Percentiles rank a stretch among this genome's conserved stretches.
Conservation (phyloP, 1,140 invertebrate genomes). For the Hormaphis cornu region DNA sequence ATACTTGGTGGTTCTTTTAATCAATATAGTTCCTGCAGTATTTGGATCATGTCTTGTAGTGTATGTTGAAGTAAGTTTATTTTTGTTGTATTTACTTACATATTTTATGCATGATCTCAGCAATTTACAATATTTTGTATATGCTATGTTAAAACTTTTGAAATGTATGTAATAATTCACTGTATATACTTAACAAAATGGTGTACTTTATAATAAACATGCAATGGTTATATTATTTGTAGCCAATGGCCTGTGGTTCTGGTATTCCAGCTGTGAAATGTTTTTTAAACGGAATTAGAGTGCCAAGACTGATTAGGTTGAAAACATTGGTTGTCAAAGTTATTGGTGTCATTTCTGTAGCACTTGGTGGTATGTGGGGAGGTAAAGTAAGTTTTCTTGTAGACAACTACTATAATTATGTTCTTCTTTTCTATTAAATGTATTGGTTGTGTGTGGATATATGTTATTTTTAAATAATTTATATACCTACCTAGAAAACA, state of each 20-base stretch:
- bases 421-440: too few species aligned
- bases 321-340: slow-evolving; percentile 92
- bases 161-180: too few species aligned
- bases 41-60: slow-evolving; percentile 75
- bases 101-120: too few species aligned
- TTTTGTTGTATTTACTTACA: too few species aligned
- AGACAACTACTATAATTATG: background rate
- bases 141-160: too few species aligned
- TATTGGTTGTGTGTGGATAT: too few species aligned
- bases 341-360: slow-evolving; percentile 84
- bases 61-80: slow-evolving; percentile 63
- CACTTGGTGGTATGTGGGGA: slow-evolving; percentile 88
- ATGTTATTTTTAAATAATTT: too few species aligned
- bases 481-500: too few species aligned
- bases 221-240: slow-evolving; percentile 37
- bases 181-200: too few species aligned
- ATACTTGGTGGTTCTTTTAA: slow-evolving; percentile 64
- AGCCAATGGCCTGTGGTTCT: slow-evolving; percentile 90
- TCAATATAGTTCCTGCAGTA: slow-evolving; percentile 68
- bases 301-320: slow-evolving; percentile 82
- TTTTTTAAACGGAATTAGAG: slow-evolving; percentile 95
- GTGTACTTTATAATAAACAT: too few species aligned
- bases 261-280: slow-evolving; percentile 99
- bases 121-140: too few species aligned
- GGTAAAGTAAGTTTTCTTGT: slow-evolving; percentile 64